phyloP scores from a whole-genome alignment of 2,797 vertebrate genomes.

The Scolopax rusticola region DNA sequence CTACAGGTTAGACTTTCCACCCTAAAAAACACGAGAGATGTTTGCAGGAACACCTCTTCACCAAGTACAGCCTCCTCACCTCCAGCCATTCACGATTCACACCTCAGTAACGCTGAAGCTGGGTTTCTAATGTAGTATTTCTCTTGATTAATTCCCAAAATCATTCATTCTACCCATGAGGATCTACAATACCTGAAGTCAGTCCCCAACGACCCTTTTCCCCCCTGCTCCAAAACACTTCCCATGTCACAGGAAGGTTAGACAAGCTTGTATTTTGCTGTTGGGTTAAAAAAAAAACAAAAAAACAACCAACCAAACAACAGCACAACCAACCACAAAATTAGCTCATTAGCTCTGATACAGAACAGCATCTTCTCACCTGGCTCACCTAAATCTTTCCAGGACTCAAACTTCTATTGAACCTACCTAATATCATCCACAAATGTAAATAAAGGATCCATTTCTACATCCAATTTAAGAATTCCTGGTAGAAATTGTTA shows the following conservation, averaged over 20 bases:
- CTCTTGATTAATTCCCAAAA: background rate
- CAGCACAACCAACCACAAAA: background rate
- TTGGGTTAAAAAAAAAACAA: background rate
- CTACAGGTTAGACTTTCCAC: background rate
- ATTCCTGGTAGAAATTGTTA: accelerated
- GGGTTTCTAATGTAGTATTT: background rate
- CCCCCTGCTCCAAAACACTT: background rate
- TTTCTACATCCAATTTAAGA: background rate
- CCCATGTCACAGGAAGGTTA: background rate
- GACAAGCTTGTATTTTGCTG: background rate
- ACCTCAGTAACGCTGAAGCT: background rate
- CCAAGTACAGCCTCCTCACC: background rate
- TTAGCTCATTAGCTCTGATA: background rate
- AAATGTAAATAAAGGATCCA: background rate
- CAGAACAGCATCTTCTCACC: background rate
- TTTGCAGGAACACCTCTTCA: background rate
- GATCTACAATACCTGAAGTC: background rate
- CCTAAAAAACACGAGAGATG: background rate
- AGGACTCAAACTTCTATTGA: background rate
- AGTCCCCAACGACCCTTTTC: background rate
- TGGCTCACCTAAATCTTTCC: background rate
- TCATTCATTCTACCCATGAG: background rate
- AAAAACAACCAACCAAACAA: background rate
- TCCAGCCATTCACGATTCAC: background rate
- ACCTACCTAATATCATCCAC: background rate